phyloP scores from a whole-genome alignment of 2,888 invertebrate genomes.

The Harpalus rubripes region DNA sequence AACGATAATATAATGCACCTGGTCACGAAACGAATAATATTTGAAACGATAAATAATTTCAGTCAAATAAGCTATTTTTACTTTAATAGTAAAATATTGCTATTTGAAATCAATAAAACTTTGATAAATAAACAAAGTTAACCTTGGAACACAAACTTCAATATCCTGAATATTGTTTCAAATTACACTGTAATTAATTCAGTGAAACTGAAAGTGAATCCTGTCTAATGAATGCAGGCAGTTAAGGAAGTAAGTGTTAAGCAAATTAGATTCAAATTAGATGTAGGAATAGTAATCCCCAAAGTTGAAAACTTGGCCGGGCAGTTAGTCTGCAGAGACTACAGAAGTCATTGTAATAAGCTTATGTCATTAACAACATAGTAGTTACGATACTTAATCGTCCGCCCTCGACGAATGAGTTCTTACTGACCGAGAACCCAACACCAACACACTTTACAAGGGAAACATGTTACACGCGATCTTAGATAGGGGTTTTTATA shows the following conservation, averaged over 20 bases:
- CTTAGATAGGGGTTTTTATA: not conserved
- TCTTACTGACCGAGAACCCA: too few species aligned
- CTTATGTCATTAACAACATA: not conserved
- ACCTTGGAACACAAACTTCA: too few species aligned
- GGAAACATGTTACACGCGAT: not conserved
- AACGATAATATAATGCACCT: too few species aligned
- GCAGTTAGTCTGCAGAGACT: not conserved
- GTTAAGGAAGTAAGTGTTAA: not conserved
- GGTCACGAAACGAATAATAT: too few species aligned
- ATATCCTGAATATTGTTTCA: not conserved
- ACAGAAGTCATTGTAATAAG: conserved; percentile 2
- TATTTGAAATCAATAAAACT: too few species aligned
- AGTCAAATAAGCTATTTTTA: too few species aligned
- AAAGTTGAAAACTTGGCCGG: not conserved
- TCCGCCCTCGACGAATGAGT: too few species aligned
- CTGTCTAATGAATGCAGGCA: not conserved
- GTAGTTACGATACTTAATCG: not conserved
- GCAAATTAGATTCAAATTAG: not conserved
- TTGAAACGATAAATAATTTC: too few species aligned
- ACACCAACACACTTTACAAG: not conserved
- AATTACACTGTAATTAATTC: not conserved
- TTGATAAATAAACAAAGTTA: too few species aligned
- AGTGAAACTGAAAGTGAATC: not conserved
- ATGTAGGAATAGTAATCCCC: not conserved
- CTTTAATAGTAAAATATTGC: too few species aligned